Evolutionary conservation across 2,888 invertebrate genomes (phyloP), one percentile per base, ranked within the genome.

Genomic region (Orthonevra nobilis): DNA sequence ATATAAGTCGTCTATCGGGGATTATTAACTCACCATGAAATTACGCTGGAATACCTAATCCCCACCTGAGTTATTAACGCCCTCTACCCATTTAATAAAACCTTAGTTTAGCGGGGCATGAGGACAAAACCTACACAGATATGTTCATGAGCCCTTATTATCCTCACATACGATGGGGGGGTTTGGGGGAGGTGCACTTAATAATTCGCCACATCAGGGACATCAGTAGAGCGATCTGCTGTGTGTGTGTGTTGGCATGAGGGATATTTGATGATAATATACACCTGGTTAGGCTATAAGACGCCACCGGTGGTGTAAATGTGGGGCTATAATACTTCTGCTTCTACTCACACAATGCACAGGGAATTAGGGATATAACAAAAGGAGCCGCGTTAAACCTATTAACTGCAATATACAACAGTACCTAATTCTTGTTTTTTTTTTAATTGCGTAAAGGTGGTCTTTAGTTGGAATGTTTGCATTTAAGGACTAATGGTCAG

Each of bases 1-100:
- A 42, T 72, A 73, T 73, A 79, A 79, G 79, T 73, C 68, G 73
- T 68, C 79, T 73, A 73, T 79, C 61, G 79, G 79, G 79, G 79
- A 79, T 79, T 79, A 79, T 79, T 79, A 79, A 79, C 73, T 73
- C 79, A 73, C 56, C 66, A 75, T 79, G 79, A 79, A 79, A 79
- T 79, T 79, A 61, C 73, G 79, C 48, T 73, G 73, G 79, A 73
- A 72, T 73, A 68, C 73, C 60, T 73, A 68, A 79, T 79, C 66
- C 79, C 79, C 79, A 79, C 44, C 79, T 79, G 79, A 73, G 79
- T 79, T 79, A 79, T 79, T 79, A 79, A 79, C 73, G 73, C 64
- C 58, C 64, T 56, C 64, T 56, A 54, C 72, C 72, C 64, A 34
- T 58, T 66, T 72, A 54, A 77, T 72, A 58, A 72, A 77, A 38